Conservation (phyloP, 2,888 invertebrate genomes). For the Thymelicus sylvestris region DNA sequence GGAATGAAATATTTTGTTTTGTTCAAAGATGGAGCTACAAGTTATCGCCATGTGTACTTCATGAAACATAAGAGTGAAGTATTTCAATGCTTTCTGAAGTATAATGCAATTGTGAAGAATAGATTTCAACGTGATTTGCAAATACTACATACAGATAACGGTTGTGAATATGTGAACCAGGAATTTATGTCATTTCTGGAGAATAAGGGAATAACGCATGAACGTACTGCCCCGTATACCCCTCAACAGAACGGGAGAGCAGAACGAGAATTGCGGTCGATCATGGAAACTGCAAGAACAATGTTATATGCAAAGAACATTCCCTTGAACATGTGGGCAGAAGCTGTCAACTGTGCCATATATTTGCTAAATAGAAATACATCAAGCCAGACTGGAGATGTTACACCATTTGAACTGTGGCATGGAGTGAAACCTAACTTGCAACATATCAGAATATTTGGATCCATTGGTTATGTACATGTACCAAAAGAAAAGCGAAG, state of each 20-base stretch:
- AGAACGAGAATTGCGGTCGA: conserved; percentile 43
- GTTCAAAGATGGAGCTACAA: conserved; percentile 12
- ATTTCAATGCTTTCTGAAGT: not conserved
- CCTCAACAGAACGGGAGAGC: conserved; percentile 49
- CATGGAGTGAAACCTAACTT: conserved; percentile 38
- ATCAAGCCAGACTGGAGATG: conserved; percentile 39
- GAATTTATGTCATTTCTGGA: not conserved
- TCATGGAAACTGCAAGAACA: conserved; percentile 42
- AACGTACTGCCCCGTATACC: conserved; percentile 32
- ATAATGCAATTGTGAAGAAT: not conserved
- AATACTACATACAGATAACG: not conserved
- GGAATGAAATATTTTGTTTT: conserved; percentile 23
- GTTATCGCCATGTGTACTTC: conserved; percentile 1
- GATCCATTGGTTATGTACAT: conserved; percentile 41
- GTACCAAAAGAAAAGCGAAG: conserved; percentile 39
- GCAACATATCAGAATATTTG: conserved; percentile 45
- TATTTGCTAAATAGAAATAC: conserved; percentile 43
- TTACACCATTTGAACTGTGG: conserved; percentile 50
- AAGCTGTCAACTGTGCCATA: conserved; percentile 42
- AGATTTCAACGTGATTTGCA: not conserved
- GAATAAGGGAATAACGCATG: not conserved
- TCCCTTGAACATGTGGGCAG: conserved; percentile 42
- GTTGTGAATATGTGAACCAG: not conserved
- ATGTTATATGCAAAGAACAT: conserved; percentile 33
- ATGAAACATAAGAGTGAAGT: conserved; percentile 15